Percentiles rank a stretch among this genome's conserved stretches.
These are phyloP conservation scores for Molorchus minor DNA, from an alignment of 2,888 invertebrate species.

Conservation along the genomic window DNA sequence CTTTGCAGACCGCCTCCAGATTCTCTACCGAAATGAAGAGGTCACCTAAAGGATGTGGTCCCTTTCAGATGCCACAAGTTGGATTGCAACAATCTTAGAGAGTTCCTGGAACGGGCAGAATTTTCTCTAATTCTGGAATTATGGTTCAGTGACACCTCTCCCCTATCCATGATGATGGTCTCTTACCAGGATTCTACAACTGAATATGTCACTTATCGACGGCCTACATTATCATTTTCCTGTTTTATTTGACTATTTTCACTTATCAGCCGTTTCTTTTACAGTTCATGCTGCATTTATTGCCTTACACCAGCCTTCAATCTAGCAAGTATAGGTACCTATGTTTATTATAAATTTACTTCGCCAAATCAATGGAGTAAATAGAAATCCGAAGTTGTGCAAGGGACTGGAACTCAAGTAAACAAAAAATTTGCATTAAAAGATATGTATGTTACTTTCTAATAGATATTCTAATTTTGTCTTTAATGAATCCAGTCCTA, in stretches of 20 bases:
- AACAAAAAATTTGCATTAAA: too few relatives aligned
- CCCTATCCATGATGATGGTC: conserved; percentile 68
- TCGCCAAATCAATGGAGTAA: too few relatives aligned
- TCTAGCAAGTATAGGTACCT: conserved; percentile 88
- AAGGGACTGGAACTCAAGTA: too few relatives aligned
- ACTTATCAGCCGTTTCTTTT: conserved; percentile 88
- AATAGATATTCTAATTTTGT: too few relatives aligned
- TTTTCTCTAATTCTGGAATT: conserved; percentile 87
- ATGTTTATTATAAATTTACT: too few relatives aligned
- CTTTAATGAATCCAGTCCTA: too few relatives aligned
- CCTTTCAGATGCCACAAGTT: conserved; percentile 91
- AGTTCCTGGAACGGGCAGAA: conserved; percentile 86
- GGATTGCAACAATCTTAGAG: conserved; percentile 84
- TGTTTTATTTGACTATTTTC: conserved; percentile 96
- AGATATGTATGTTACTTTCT: too few relatives aligned
- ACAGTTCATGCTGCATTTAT: conserved; percentile 92
- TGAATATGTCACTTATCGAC: conserved; percentile 87
- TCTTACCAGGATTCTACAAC: conserved; percentile 80
- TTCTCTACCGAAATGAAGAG: conserved; percentile 94
- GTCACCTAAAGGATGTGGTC: conserved; percentile 88
- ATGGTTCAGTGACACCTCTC: conserved; percentile 92
- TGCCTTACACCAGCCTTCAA: conserved; percentile 90
- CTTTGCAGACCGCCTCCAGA: conserved; percentile 93
- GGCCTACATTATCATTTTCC: conserved; percentile 93
- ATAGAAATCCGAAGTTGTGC: too few relatives aligned